phyloP scores from a whole-genome alignment of 2,888 invertebrate species.

The Chelonus formosanus region DNA sequence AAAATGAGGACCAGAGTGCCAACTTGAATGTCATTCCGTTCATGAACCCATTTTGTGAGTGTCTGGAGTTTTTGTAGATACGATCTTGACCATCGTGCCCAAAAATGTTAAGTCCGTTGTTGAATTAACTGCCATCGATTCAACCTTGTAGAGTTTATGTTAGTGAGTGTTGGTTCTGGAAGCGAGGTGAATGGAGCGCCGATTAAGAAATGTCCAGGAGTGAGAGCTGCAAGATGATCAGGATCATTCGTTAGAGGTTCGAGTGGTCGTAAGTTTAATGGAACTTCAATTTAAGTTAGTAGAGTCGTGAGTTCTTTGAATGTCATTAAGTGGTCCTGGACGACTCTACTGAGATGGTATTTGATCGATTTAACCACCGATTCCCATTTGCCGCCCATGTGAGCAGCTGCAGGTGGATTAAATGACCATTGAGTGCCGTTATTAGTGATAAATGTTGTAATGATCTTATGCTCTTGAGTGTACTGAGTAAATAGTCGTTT shows the following conservation, averaged over 20 bases:
- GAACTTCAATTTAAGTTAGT: constrained; percentile 20
- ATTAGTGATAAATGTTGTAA: background rate
- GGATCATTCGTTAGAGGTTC: constrained; percentile 7
- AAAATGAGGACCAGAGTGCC: constrained; percentile 36
- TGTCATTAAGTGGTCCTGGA: background rate
- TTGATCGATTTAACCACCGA: constrained; percentile 26
- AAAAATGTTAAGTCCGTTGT: constrained; percentile 18
- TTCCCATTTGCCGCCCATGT: constrained; percentile 27
- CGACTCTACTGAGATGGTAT: background rate
- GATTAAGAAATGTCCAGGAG: too few species aligned
- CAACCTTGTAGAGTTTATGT: too few species aligned
- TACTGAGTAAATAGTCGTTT: constrained; percentile 14
- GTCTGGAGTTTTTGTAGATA: background rate
- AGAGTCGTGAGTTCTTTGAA: constrained; percentile 19
- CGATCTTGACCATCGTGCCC: constrained; percentile 11
- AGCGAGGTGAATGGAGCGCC: too few species aligned
- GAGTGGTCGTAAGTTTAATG: constrained; percentile 14
- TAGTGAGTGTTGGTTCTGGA: too few species aligned
- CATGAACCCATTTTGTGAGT: background rate
- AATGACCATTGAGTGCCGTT: constrained; percentile 8
- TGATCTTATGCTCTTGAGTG: background rate
- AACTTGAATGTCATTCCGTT: constrained; percentile 6
- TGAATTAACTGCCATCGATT: constrained; percentile 21
- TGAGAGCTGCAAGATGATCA: too few species aligned
- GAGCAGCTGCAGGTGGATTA: constrained; percentile 25